Evolutionary conservation across 2,888 invertebrate species (phyloP), one percentile per base, ranked within the genome.

Genomic region (Rhabditoides inermis): DNA sequence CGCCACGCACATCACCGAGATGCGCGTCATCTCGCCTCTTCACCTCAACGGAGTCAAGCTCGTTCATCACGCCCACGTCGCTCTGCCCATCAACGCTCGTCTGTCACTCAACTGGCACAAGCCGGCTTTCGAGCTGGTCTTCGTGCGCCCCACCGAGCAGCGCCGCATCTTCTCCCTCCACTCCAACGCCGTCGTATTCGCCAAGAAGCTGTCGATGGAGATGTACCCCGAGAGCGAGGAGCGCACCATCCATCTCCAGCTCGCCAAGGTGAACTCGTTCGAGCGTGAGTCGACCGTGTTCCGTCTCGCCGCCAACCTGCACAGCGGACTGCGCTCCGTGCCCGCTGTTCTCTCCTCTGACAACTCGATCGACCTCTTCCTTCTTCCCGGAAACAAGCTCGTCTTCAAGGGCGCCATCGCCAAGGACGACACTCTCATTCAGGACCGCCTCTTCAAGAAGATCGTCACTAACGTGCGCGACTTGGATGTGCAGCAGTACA

Each of bases 11-110:
- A 45, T 61, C 37, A 52, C 50, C 48, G 52, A 59, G 35, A 55
- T 60, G 58, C 51, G 58, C 44, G 46, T 61, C 37, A 64, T 63
- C 60, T 60, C 60, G 25, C 71, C 71, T 28, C 30, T 65, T 37
- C 55, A 64, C 54, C 60, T 58, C 53, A 55, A 56, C 45, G 75
- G 75, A 50, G 54, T 69, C 49, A 63, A 68, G 55, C 53, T 61
- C 20, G 44, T 65, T 28, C 63, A 58, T 47, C 54, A 62, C 26
- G 47, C 57, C 53, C 59, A 63, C 28, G n/a, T 55, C 27, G 45
- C 60, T 40, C 30, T 53, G 45, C 48, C 51, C 54, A 23, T 50
- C 36, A 53, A 51, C 44, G 56, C 39, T 18, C 46, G 49, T 28
- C 23, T 63, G 46, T 32, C 56, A 35, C 25, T 61, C 39, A 48